Evolutionary conservation across 2,888 invertebrate species (phyloP).

Genomic region (Pseudoips prasinana): DNA sequence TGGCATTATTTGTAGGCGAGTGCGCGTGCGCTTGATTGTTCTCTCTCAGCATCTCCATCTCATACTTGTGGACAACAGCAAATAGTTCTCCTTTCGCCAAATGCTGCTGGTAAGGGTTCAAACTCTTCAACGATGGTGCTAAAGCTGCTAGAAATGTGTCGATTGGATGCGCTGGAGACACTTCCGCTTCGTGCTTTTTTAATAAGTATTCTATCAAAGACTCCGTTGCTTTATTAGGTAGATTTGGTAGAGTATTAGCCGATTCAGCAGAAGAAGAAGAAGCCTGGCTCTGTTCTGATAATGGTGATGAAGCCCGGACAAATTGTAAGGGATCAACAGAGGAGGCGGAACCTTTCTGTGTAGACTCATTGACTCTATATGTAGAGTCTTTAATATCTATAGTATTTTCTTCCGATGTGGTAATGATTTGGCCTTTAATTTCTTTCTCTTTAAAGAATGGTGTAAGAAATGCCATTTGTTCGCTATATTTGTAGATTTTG

Average conservation of each 20-base stretch:
- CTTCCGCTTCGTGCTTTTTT: background rate
- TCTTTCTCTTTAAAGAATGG: background rate
- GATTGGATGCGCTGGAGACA: background rate
- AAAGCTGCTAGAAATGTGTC: background rate
- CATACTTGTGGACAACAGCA: background rate
- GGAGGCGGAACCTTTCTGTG: background rate
- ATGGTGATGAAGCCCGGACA: background rate
- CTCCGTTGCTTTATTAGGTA: background rate
- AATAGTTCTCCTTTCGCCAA: background rate
- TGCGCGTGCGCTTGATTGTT: background rate
- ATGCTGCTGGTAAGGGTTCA: background rate
- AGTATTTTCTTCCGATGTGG: background rate
- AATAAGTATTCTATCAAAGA: background rate
- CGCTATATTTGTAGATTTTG: background rate
- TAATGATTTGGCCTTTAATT: background rate
- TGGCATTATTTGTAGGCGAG: too few species aligned
- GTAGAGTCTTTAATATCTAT: background rate
- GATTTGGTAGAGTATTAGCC: background rate
- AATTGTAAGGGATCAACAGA: background rate
- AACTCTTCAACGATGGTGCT: background rate
- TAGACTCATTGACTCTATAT: background rate
- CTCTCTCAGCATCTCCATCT: background rate
- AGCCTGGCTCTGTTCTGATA: background rate
- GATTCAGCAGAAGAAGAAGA: background rate
- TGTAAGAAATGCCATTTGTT: background rate